Conservation (phyloP, 2,888 invertebrate species). For the Flexamia atlantica region DNA sequence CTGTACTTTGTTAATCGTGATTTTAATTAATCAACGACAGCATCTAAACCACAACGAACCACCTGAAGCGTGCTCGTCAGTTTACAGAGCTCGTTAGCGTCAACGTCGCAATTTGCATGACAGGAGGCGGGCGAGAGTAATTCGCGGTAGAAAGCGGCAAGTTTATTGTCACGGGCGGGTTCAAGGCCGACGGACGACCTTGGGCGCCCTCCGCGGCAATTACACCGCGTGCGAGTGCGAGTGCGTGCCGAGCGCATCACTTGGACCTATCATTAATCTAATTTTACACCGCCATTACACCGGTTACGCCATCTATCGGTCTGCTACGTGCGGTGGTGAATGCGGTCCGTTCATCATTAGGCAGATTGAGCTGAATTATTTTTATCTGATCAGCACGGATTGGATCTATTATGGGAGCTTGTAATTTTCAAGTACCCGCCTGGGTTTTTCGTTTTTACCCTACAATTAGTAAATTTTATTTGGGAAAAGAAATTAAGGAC, state of each 20-base stretch:
- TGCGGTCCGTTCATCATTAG: slow-evolving; percentile 22
- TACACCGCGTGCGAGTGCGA: slow-evolving; percentile 10
- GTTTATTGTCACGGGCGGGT: slow-evolving; percentile 37
- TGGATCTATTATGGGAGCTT: neutral
- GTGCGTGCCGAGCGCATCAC: neutral
- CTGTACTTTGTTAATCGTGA: too few relatives aligned
- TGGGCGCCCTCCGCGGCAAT: neutral
- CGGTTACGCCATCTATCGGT: slow-evolving; percentile 37
- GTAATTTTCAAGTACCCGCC: neutral
- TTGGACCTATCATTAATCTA: slow-evolving; percentile 39
- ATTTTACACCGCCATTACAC: slow-evolving; percentile 23
- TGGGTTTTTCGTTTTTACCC: neutral
- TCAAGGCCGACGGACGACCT: slow-evolving; percentile 16
- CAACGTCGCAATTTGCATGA: slow-evolving; percentile 23
- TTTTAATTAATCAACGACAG: too few relatives aligned
- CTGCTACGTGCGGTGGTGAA: slow-evolving; percentile 24
- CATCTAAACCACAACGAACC: too few relatives aligned
- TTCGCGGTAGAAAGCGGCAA: slow-evolving; percentile 50
- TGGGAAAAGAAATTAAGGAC: too few relatives aligned
- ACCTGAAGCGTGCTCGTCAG: too few relatives aligned
- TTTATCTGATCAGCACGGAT: slow-evolving; percentile 28
- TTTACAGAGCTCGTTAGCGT: neutral
- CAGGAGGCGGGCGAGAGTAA: slow-evolving; percentile 35
- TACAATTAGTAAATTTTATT: too few relatives aligned
- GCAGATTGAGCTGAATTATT: slow-evolving; percentile 18